Evolutionary conservation across 2,888 invertebrate species (phyloP).

Genomic region (Drosophila merina): DNA sequence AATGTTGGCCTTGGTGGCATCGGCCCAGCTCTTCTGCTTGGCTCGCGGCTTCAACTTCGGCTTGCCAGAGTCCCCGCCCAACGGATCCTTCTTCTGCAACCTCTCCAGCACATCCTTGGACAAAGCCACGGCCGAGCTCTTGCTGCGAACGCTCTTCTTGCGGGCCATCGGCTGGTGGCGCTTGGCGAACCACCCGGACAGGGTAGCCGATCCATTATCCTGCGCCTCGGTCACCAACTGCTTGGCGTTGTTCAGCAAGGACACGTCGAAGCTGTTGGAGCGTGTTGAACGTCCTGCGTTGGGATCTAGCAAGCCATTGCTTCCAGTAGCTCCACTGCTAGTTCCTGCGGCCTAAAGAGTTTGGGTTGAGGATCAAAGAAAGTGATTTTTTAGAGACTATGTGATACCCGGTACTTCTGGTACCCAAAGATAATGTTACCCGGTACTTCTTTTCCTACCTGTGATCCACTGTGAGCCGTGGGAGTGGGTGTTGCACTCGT

Average conservation of each 20-base stretch:
- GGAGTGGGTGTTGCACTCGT: slow-evolving; percentile 74
- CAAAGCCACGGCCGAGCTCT: slow-evolving; percentile 84
- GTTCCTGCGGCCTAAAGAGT: not conserved
- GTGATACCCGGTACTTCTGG: not conserved
- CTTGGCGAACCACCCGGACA: slow-evolving; percentile 91
- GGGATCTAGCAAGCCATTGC: slow-evolving; percentile 79
- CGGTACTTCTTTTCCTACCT: not conserved
- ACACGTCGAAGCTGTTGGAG: slow-evolving; percentile 93
- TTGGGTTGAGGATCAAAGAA: not conserved
- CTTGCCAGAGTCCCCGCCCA: slow-evolving; percentile 81
- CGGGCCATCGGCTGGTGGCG: slow-evolving; percentile 91
- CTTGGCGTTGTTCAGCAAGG: slow-evolving; percentile 86
- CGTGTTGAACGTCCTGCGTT: slow-evolving; percentile 86
- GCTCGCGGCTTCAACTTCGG: slow-evolving; percentile 82
- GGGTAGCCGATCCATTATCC: slow-evolving; percentile 85
- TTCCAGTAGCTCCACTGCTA: not conserved
- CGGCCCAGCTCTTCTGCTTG: slow-evolving; percentile 82
- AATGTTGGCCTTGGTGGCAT: slow-evolving; percentile 86
- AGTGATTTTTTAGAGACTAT: not conserved
- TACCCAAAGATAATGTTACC: no score
- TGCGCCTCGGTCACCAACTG: slow-evolving; percentile 83
- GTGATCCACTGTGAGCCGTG: slow-evolving; percentile 39
- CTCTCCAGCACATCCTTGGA: slow-evolving; percentile 87
- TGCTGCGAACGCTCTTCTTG: slow-evolving; percentile 85
- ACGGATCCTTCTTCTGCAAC: slow-evolving; percentile 85